Percentiles rank a stretch among this genome's conserved stretches.
Evolutionary conservation across 1,140 invertebrate species (phyloP).

Genomic region (Pinna nobilis): DNA sequence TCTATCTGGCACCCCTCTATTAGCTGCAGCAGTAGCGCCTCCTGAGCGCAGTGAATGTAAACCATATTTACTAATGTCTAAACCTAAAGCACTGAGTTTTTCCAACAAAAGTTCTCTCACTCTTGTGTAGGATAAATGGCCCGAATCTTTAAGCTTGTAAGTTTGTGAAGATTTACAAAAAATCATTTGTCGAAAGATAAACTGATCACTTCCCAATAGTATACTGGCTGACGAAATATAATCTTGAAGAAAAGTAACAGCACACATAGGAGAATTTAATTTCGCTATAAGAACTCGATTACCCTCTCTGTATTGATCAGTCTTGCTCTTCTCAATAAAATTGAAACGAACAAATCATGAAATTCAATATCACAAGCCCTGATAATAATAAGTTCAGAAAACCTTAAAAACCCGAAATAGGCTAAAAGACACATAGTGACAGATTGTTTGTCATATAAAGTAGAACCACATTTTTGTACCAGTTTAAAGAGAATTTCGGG

Average conservation of each 20-base stretch:
- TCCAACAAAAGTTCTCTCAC: neutral
- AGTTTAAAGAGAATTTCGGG: neutral
- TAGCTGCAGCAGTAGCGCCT: neutral
- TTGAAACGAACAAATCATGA: neutral
- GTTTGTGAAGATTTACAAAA: neutral
- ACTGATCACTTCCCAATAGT: neutral
- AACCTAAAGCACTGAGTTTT: neutral
- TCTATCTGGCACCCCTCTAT: neutral
- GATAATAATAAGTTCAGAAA: neutral
- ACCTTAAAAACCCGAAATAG: neutral
- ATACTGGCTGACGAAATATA: neutral
- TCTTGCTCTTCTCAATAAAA: slow-evolving; percentile 6
- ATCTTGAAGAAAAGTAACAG: neutral
- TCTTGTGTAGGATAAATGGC: neutral
- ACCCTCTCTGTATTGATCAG: slow-evolving; percentile 3
- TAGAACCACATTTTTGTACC: neutral
- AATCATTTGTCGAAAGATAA: neutral
- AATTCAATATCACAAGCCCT: neutral
- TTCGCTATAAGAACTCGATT: neutral
- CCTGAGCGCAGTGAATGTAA: neutral
- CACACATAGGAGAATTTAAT: neutral
- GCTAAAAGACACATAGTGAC: neutral
- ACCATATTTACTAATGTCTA: neutral
- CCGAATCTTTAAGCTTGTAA: neutral
- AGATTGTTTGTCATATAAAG: neutral